phyloP scores from a whole-genome alignment of 2,113 vertebrate species.

The Scomber japonicus region DNA sequence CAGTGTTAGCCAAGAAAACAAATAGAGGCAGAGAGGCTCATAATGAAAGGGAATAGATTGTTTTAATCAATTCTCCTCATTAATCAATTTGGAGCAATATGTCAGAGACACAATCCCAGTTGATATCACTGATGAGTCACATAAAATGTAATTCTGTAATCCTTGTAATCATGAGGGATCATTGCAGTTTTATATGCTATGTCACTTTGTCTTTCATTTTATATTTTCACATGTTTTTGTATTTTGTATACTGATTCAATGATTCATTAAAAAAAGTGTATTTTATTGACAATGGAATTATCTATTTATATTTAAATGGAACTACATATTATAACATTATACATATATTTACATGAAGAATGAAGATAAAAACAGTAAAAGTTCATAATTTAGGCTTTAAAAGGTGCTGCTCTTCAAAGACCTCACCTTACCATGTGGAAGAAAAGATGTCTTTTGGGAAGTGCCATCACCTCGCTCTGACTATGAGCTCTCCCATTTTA shows the following conservation, averaged over 20 bases:
- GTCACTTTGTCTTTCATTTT: background rate
- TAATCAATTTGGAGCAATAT: conserved; percentile 72
- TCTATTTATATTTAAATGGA: background rate
- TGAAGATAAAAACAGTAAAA: background rate
- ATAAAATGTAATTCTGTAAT: background rate
- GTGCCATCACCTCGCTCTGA: conserved; percentile 55
- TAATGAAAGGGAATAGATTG: conserved; percentile 75
- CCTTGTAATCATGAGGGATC: conserved; percentile 1
- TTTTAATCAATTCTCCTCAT: conserved; percentile 75
- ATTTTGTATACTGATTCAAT: background rate
- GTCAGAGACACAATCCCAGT: conserved; percentile 54
- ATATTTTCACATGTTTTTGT: no score
- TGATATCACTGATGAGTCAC: conserved; percentile 34
- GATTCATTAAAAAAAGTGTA: background rate
- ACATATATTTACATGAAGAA: background rate
- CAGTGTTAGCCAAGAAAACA: conserved; percentile 76
- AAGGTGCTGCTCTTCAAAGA: background rate
- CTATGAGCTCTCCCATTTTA: conserved; percentile 72
- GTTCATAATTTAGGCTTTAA: background rate
- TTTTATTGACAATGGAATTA: background rate
- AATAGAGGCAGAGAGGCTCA: conserved; percentile 73
- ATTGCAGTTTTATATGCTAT: background rate
- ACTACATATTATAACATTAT: background rate
- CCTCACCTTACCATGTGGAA: background rate
- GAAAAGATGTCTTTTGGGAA: conserved; percentile 38